Base-by-base conservation (phyloP, 2,113 vertebrate species). In the Cottus gobio region DNA sequence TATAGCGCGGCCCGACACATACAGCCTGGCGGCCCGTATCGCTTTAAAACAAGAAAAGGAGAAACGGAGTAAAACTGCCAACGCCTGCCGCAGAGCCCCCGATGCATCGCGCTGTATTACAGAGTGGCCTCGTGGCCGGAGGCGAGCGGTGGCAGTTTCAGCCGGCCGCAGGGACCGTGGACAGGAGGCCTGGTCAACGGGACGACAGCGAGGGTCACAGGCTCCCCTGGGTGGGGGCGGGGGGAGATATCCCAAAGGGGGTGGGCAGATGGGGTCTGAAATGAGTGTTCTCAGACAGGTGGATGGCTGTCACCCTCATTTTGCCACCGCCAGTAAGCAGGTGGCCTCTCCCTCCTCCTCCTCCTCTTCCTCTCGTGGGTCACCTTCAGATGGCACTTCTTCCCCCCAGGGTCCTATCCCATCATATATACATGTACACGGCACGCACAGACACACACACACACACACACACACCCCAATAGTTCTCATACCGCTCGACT, bases 231-330 rank as follows among this genome's bases (percentile, higher is more conserved):
- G 85, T 89, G 2, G 92, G 92, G 86, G 84, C 89, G 71, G 86
- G 77, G 20, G n/a, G n/a, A 56, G n/a, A 56, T 69, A 82, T 93
- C 91, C 93, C 93, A 84, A 71, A 85, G 90, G 86, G 92, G 84
- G 82, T 87, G 86, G 89, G 92, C 91, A 93, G 91, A 94, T 93
- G 93, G 90, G 90, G 86, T 90, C 80, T 90, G 80, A 89, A 91
- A 91, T 85, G 82, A 91, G 68, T 66, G 67, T 83, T 90, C 90
- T 87, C 75, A 91, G 93, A 94, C 94, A 95, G 95, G 94, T 95
- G 94, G 94, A 93, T 91, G 90, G 88, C 93, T 95, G 95, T 95
- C 95, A 95, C 92, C 92, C 90, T 91, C 84, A 79, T 91, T 86
- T 88, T 67, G 78, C 87, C 79, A 66, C 69, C 80, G 77, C 89